Evolutionary conservation across 2,113 vertebrate species (phyloP).

Genomic region (pig (Sus scrofa)): DNA sequence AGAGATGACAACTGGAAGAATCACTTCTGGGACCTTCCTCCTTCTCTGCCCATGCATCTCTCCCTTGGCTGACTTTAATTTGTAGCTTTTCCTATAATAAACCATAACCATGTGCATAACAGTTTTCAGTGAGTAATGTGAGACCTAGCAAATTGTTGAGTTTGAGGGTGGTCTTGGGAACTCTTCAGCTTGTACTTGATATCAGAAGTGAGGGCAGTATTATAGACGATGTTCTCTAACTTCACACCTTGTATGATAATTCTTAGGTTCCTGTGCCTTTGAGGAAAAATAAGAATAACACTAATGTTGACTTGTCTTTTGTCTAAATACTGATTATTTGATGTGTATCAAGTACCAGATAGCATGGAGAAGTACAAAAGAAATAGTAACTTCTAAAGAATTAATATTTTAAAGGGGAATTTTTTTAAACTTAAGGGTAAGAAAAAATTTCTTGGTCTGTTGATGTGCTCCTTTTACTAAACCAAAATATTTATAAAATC

Average conservation of each 20-base stretch:
- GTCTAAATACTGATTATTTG: neutral
- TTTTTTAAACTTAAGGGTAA: neutral
- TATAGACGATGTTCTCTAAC: neutral
- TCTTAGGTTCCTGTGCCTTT: neutral
- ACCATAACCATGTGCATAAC: neutral
- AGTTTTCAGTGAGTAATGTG: neutral
- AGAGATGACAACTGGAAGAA: neutral
- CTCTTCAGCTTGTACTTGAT: neutral
- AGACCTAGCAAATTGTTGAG: neutral
- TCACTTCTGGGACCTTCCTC: neutral
- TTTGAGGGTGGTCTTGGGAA: neutral
- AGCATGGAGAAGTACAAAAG: neutral
- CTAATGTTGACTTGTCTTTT: neutral
- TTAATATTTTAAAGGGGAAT: neutral
- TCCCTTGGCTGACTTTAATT: neutral
- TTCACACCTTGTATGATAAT: neutral
- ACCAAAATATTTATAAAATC: neutral
- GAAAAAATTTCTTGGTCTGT: neutral
- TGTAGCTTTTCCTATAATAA: neutral
- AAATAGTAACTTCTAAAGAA: conserved; percentile 1
- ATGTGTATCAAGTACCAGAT: neutral
- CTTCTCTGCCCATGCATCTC: neutral
- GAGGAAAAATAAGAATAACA: neutral
- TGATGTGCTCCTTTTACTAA: neutral
- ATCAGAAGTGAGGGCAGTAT: neutral